Evolutionary conservation across 1,140 invertebrate species (phyloP), one percentile per base, ranked within the genome.

Genomic region (Carposina sasakii): DNA sequence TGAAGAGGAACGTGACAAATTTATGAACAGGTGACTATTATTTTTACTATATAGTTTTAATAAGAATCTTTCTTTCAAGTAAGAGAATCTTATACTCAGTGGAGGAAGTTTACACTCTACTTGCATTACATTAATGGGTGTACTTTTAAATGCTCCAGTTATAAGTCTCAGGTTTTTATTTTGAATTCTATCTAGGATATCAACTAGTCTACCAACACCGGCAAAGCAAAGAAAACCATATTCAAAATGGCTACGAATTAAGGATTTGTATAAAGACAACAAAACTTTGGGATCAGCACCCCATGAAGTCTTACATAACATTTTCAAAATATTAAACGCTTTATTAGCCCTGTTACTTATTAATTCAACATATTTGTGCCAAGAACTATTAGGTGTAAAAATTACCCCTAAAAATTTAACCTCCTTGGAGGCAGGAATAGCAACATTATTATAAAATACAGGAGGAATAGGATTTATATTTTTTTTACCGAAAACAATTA

Each of bases 101-200:
- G 44, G 45, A 21, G 48, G 43, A 39, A 46, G 10, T 22, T 49
- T 48, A 36, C 43, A 52, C 26, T 60, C 57, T 16, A 60, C 17
- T 41, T 56, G 46, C 31, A 60, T 34, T 12, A 39, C 30, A 52
- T 34, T 47, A 12, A 60, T 56, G 2, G 53, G 57, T 13, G 49
- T 28, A 12, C 24, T 28, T 12, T 28, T 28, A 12, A 28, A 28
- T 28, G 24, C 24, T 28, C 24, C 24, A 28, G 12, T 28, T 6
- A 28, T 12, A 28, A 28, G 24, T 6, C 24, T 28, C 24, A 28
- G 24, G 12, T 28, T 6, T 28, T 28, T 28, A 28, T 28, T 28
- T 28, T 28, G 24, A 6, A 28, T 28, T 28, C 12, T 28, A 28
- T 12, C 12, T 5, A 28, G 12, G 12, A 28, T 28, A 28, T 28